phyloP scores from a whole-genome alignment of 2,888 invertebrate genomes.

The Patella pellucida region DNA sequence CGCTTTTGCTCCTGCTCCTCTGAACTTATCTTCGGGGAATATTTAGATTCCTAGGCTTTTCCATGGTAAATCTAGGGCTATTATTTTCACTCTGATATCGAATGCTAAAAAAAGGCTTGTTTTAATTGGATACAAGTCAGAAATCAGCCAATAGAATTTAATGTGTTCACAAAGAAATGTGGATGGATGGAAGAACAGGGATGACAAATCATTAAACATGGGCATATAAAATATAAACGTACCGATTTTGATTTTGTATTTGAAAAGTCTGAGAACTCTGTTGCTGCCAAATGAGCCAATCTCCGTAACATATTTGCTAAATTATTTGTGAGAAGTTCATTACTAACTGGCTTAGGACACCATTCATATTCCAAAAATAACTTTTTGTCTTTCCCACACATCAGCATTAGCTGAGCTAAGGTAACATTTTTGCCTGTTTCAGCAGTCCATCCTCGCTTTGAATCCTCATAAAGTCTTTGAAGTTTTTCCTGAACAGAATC shows the following conservation, averaged over 20 bases:
- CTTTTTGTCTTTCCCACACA: constrained; percentile 74
- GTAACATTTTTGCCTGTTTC: constrained; percentile 84
- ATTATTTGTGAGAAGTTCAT: constrained; percentile 36
- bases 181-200: no score
- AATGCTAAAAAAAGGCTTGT: no score
- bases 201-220: no score
- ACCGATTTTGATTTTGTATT: constrained; percentile 11
- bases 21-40: no score
- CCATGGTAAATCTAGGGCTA: no score
- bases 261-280: constrained; percentile 60
- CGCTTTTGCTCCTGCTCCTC: no score
- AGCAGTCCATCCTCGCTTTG: constrained; percentile 81
- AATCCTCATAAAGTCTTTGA: constrained; percentile 36
- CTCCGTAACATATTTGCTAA: constrained; percentile 62
- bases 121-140: no score
- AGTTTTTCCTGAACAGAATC: constrained; percentile 16
- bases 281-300: constrained; percentile 62
- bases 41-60: no score
- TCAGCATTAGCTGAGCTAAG: constrained; percentile 90
- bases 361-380: constrained; percentile 72
- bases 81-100: no score
- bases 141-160: no score
- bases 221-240: background rate
- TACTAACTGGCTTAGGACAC: constrained; percentile 43
- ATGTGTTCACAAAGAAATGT: no score